Evolutionary conservation across 1,140 invertebrate genomes (phyloP).

Genomic region (Aphaenogaster ashmeadi): DNA sequence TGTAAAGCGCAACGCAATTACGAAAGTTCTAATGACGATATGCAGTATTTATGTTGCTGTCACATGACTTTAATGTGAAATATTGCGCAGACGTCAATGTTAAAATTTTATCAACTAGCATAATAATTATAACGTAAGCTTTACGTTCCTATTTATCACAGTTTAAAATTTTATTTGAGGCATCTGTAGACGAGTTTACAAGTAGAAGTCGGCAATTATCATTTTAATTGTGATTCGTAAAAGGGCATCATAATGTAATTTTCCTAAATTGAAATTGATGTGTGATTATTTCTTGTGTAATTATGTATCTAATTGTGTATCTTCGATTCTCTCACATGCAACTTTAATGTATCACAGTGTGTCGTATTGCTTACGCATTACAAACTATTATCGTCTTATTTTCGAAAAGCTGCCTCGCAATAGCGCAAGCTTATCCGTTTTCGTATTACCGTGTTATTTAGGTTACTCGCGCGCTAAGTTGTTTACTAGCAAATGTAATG

Average conservation of each 20-base stretch:
- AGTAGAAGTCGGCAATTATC: conserved; percentile 6
- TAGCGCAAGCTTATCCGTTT: conserved; percentile 32
- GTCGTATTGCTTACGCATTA: conserved; percentile 36
- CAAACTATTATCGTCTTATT: conserved; percentile 33
- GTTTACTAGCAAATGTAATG: conserved; percentile 54
- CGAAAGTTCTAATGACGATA: conserved; percentile 14
- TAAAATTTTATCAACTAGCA: not conserved
- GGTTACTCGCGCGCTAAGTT: conserved; percentile 49
- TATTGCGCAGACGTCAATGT: not conserved
- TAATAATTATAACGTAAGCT: conserved; percentile 16
- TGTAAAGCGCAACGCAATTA: conserved; percentile 17
- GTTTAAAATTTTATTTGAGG: not conserved
- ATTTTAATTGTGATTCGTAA: not conserved
- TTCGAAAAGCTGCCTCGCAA: conserved; percentile 38
- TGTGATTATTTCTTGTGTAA: not conserved
- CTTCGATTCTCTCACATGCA: not conserved
- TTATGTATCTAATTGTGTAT: not conserved
- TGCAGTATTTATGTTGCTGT: conserved; percentile 1
- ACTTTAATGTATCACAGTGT: not conserved
- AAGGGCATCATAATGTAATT: not conserved
- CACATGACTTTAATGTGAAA: conserved; percentile 7
- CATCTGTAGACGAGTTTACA: not conserved
- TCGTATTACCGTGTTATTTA: conserved; percentile 51
- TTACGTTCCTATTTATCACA: not conserved
- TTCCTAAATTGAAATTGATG: not conserved